Evolutionary conservation across 1,140 invertebrate genomes (phyloP), one percentile per base, ranked within the genome.

Genomic region (Dolichoris vasculosae): DNA sequence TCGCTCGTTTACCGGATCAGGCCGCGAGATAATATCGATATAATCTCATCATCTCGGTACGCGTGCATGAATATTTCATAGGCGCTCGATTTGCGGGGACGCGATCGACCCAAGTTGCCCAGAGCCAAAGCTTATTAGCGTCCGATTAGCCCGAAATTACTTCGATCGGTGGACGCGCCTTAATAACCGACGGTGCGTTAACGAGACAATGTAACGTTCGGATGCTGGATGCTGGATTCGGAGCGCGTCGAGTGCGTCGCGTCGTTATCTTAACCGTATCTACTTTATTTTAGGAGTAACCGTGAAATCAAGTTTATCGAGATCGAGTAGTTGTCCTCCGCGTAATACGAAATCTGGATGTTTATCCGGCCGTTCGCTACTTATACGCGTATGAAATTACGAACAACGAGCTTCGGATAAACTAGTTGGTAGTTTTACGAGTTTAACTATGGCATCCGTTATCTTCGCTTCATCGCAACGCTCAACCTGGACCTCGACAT

Each of bases 21-120:
- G 46, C 15, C 51, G 51, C 13, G 51, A 46, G 82, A 83, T 83
- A 55, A 82, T 71, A 73, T 73, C 67, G 67, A 73, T 73, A 55
- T 75, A 75, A 82, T 73, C 81, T 69, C 67, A 43, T 40, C 32
- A 82, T 82, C 3, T 4, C n/a, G 30, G 13, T 30, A 15, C 46
- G 51, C 23, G 55, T 23, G 2, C 79, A 86, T 87, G 86, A 88
- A 88, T 89, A 87, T 89, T 89, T 89, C 85, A 89, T 89, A 63
- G 77, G 48, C 73, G 85, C 15, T 26, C 30, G 11, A 46, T 80
- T n/a, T 11, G 15, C 63, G 32, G 15, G 13, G 30, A 20, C 35
- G 8, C 20, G 51, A 51, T 9, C 20, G 48, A 11, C 11, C 38
- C 9, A 40, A 32, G 43, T n/a, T 40, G 51, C 32, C 35, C 26